Evolutionary conservation across 2,888 invertebrate genomes (phyloP).

Genomic region (Carabus problematicus): DNA sequence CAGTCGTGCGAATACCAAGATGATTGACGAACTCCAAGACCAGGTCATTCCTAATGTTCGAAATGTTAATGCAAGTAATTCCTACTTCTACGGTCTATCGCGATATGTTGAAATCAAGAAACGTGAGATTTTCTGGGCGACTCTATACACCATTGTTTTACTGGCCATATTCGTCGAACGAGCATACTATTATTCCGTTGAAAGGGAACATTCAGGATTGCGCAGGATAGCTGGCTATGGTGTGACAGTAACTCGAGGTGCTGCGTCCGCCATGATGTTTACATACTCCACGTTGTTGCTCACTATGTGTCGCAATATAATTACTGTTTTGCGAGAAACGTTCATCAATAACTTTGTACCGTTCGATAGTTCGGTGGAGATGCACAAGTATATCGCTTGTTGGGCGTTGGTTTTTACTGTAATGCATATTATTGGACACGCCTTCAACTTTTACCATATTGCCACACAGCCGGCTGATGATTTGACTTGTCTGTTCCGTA

Average conservation of each 20-base stretch:
- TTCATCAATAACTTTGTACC: conserved; percentile 65
- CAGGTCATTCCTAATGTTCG: conserved; percentile 44
- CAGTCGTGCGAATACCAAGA: conserved; percentile 43
- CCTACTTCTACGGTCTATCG: conserved; percentile 48
- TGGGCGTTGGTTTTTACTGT: conserved; percentile 66
- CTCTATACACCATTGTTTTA: conserved; percentile 64
- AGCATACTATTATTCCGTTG: conserved; percentile 65
- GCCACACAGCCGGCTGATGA: conserved; percentile 68
- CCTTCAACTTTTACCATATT: conserved; percentile 70
- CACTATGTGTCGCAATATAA: conserved; percentile 69
- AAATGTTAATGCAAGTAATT: conserved; percentile 40
- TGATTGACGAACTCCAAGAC: conserved; percentile 53
- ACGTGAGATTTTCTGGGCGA: conserved; percentile 65
- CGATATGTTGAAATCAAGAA: conserved; percentile 63
- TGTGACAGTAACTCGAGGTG: conserved; percentile 66
- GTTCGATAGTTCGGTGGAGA: conserved; percentile 65
- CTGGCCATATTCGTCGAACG: conserved; percentile 65
- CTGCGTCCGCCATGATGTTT: conserved; percentile 70
- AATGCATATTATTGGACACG: conserved; percentile 67
- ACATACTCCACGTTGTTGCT: conserved; percentile 65
- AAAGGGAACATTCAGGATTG: conserved; percentile 67
- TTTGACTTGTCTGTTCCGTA: conserved; percentile 65
- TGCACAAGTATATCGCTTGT: conserved; percentile 67
- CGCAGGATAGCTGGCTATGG: conserved; percentile 65
- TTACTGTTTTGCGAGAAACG: conserved; percentile 65